Evolutionary conservation across 2,797 vertebrate species (phyloP), one percentile per base, ranked within the genome.

Genomic region (Melanotaenia boesemani): DNA sequence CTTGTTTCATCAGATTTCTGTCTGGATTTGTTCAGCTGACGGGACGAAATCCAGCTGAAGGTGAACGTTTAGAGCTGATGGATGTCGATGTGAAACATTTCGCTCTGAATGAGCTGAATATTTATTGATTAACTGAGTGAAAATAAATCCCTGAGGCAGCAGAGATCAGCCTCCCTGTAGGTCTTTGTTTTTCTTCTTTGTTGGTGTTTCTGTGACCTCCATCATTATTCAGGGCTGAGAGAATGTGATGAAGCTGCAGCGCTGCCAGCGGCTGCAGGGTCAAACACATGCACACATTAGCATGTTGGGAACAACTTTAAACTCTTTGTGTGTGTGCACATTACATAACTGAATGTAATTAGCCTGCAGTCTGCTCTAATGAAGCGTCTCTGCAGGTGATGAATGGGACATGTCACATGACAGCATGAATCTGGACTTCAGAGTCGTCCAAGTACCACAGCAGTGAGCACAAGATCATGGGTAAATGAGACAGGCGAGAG

Each of bases 391-490:
- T 46, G 81, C 62, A 7, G 50, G 79, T 91, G 90, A 91, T 93
- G 81, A 92, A 94, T 91, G 88, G 77, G 87, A 82, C 73, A 72
- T 65, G 81, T 89, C 89, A 83, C 76, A 68, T 88, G 82, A 83
- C 18, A 46, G 44, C 18, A 20, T 46, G 44, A 46, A 46, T 46
- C 18, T 46, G 44, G 44, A 46, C 44, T 46, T 46, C 44, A 46
- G 44, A 46, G 18, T 12, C 7, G 37, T 62, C 13, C 22, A n/a
- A 6, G 6, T 24, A 60, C 20, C 16, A 5, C 36, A 37, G 44
- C 8, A 1, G 36, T 10, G 37, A 74, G 81, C 9, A 1, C 0
- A 15, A 83, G 77, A 74, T 88, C 77, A 75, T 84, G 88, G 84
- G 86, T 90, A 92, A 86, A 86, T 88, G 67, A 58, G 28, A 50